These are phyloP conservation scores for Xanthostigma xanthostigma DNA, from an alignment of 2,888 invertebrate genomes.

Conservation along the genomic window DNA sequence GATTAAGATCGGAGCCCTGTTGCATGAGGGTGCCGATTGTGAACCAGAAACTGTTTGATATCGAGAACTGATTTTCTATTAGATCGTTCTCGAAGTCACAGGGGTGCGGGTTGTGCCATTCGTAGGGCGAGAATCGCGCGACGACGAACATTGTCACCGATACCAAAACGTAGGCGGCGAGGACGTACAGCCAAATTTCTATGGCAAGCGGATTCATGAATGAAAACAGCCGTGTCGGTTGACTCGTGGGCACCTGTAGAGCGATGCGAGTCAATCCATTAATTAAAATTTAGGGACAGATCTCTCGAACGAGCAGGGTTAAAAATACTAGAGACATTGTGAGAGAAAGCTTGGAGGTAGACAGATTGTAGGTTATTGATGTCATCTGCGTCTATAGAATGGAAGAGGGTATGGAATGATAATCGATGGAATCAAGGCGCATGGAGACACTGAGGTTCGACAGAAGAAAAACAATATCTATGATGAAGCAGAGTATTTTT, in stretches of 20 bases:
- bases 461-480: too few species aligned
- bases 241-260: conserved; percentile 50
- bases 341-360: too few species aligned
- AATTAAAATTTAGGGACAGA: too few species aligned
- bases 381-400: too few species aligned
- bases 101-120: conserved; percentile 61
- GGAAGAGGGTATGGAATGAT: too few species aligned
- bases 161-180: conserved; percentile 66
- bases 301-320: too few species aligned
- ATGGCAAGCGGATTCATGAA: conserved; percentile 78
- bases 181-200: conserved; percentile 74
- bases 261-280: background rate
- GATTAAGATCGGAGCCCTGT: conserved; percentile 66
- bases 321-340: too few species aligned
- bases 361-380: too few species aligned
- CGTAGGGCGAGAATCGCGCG: conserved; percentile 66
- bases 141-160: conserved; percentile 65
- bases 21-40: conserved; percentile 81
- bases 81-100: conserved; percentile 45
- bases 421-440: too few species aligned
- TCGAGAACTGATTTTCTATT: conserved; percentile 65
- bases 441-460: too few species aligned
- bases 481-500: too few species aligned
- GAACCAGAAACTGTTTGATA: conserved; percentile 78
- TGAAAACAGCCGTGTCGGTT: conserved; percentile 58